These are phyloP conservation scores for Calyptomena viridis DNA, from an alignment of 2,113 vertebrate species.

Conservation along the genomic window DNA sequence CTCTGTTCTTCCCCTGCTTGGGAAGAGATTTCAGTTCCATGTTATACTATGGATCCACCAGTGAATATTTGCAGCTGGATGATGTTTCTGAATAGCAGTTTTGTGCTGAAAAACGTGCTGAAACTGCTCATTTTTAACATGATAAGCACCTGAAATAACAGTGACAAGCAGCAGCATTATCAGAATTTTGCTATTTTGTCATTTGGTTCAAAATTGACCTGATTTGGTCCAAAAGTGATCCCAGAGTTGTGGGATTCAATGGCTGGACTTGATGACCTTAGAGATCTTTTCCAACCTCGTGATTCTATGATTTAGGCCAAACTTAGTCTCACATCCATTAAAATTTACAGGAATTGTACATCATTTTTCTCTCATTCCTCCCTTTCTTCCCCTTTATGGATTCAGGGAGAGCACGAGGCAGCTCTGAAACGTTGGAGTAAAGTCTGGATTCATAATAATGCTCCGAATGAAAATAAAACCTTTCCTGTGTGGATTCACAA, in stretches of 20 bases:
- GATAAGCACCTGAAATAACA: background rate
- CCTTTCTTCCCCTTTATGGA: background rate
- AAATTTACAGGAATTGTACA: background rate
- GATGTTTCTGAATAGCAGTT: background rate
- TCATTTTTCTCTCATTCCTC: background rate
- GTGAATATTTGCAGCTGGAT: background rate
- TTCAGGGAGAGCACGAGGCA: background rate
- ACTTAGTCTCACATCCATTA: background rate
- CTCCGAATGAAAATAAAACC: background rate
- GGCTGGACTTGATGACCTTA: background rate
- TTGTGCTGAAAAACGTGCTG: background rate
- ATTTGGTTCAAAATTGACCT: background rate
- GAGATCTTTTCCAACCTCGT: background rate
- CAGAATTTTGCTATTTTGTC: background rate
- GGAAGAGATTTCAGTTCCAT: background rate
- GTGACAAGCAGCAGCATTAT: background rate
- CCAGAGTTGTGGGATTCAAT: background rate
- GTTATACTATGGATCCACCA: background rate
- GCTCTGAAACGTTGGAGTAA: background rate
- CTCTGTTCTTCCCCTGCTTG: background rate
- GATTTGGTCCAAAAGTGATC: background rate
- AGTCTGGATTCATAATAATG: background rate
- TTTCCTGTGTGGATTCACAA: too few species aligned
- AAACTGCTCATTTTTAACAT: background rate
- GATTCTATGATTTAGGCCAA: background rate